These are phyloP conservation scores for Chymomyza procnemis DNA, from an alignment of 2,888 invertebrate genomes.

Conservation along the genomic window DNA sequence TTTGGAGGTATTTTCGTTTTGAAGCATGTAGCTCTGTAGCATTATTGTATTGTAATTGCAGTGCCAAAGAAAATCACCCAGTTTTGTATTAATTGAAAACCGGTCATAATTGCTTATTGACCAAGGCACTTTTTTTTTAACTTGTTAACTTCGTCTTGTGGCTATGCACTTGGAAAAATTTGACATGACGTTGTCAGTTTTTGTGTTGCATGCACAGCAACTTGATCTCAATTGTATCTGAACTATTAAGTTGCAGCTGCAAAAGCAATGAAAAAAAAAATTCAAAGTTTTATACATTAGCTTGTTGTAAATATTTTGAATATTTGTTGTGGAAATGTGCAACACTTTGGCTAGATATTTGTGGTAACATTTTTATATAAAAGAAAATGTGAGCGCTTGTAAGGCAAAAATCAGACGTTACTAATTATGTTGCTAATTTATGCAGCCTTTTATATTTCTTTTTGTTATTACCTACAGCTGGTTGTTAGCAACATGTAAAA, in stretches of 20 bases:
- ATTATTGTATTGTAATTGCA: not conserved
- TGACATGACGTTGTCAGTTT: not conserved
- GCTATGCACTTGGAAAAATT: not conserved
- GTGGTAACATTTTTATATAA: not conserved
- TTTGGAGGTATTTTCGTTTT: not conserved
- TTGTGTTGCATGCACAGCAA: not conserved
- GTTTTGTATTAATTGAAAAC: conserved; percentile 33
- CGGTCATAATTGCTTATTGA: conserved; percentile 35
- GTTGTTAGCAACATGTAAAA: not conserved
- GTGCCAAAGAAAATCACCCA: conserved; percentile 40
- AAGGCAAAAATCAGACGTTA: not conserved
- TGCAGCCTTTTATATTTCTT: not conserved
- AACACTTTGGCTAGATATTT: not conserved
- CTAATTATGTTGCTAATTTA: not conserved
- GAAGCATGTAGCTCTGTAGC: not conserved
- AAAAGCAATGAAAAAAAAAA: not conserved
- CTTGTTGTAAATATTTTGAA: not conserved
- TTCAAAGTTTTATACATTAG: not conserved
- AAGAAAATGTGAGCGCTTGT: not conserved
- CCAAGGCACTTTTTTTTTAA: not conserved
- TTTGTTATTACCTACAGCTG: not conserved
- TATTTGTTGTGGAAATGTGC: not conserved
- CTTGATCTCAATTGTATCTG: not conserved
- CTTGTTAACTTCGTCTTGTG: not conserved
- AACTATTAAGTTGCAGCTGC: not conserved